Evolutionary conservation across 2,797 vertebrate species (phyloP), one percentile per base, ranked within the genome.

Genomic region (Orientallactaga sibirica): DNA sequence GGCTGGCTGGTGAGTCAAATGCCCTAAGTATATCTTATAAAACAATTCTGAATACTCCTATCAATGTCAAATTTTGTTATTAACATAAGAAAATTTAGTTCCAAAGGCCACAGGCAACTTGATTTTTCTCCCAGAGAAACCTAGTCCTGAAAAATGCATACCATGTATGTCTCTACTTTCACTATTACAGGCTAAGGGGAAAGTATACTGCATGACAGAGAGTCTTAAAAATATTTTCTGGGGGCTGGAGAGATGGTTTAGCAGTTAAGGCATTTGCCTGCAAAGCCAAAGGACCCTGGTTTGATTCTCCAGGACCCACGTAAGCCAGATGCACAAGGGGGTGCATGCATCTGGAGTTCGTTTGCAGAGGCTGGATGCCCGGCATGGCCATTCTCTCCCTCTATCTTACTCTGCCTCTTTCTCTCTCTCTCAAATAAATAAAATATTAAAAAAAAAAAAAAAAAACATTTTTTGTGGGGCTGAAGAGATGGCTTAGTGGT

Each of bases 41-140:
- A 90, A 61, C 29, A 91, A 73, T 33, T 93, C 62, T 64, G 29
- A 74, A 70, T 77, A 82, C 41, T 85, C 3, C 81, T 29, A 55
- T 67, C 61, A n/a, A 12, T 67, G 67, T n/a, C 24, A 12, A 68
- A 33, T 43, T 82, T 41, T 86, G 8, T 73, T 64, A 87, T 19
- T 87, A 91, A 18, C 18, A 81, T 16, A 22, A 88, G 27, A 67
- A 83, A 81, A 43, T 12, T 7, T 43, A 85, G 71, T 52, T 88
- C 76, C 67, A 7, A 88, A 81, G 62, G 24, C 0, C 1, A 86
- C 29, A 11, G 27, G 67, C 55, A 81, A 87, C 64, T 22, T 87
- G 22, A 48, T 11, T n/a, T 82, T 55, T 52, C 43, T 52, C 15
- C 43, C 20, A 86, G 22, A 62, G 27, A n/a, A n/a, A 29, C 1